Conservation (phyloP, 2,888 invertebrate species). For the Acronicta alni region DNA sequence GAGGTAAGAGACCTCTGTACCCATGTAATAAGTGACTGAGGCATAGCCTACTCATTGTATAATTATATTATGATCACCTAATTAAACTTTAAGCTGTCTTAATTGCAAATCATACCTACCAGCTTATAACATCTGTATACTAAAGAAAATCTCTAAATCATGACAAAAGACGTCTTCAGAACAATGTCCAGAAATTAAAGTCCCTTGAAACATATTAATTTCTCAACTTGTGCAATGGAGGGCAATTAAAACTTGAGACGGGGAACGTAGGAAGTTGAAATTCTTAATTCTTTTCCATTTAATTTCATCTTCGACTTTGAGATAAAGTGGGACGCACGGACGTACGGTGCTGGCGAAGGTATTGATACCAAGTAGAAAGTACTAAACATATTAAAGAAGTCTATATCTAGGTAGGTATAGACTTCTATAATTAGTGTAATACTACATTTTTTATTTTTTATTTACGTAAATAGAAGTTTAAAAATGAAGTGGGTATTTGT, state of each 20-base stretch:
- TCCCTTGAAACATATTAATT: conserved; percentile 80
- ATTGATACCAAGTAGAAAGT: conserved; percentile 12
- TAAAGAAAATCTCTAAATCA: conserved; percentile 52
- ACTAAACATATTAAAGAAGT: conserved; percentile 9
- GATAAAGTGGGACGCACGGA: conserved; percentile 29
- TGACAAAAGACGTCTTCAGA: conserved; percentile 58
- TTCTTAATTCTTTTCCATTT: conserved; percentile 74
- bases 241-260: conserved; percentile 82
- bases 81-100: neutral
- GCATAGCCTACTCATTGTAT: too few species aligned
- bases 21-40: too few species aligned
- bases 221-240: conserved; percentile 78
- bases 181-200: conserved; percentile 70
- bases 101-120: neutral
- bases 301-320: conserved; percentile 66
- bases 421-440: too few species aligned
- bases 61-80: too few species aligned
- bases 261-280: conserved; percentile 75
- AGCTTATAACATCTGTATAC: conserved; percentile 2
- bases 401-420: too few species aligned
- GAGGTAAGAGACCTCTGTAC: too few species aligned
- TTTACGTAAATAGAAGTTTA: too few species aligned
- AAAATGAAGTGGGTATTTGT: too few species aligned
- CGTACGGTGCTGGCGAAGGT: conserved; percentile 17
- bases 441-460: too few species aligned